These are phyloP conservation scores for Sminthurides aquaticus DNA, from an alignment of 2,888 invertebrate genomes.

Conservation along the genomic window DNA sequence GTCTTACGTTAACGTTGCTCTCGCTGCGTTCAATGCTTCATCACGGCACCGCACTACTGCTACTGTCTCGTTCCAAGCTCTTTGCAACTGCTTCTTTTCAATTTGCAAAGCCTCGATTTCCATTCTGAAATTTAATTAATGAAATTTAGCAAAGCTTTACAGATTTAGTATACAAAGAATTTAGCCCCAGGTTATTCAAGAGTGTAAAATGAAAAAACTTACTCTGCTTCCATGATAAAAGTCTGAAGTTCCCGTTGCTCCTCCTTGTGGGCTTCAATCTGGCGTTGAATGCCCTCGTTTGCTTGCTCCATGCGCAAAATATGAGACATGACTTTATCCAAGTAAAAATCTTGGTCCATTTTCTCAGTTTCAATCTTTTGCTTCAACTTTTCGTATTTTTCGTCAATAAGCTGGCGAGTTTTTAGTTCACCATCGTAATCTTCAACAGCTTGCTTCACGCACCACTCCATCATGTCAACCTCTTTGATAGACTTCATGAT, in stretches of 20 bases:
- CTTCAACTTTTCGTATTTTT: slow-evolving; percentile 38
- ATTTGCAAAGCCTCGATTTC: slow-evolving; percentile 43
- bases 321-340: slow-evolving; percentile 40
- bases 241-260: slow-evolving; percentile 40
- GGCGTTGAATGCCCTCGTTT: slow-evolving; percentile 39
- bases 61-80: slow-evolving; percentile 43
- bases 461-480: slow-evolving; percentile 40
- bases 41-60: slow-evolving; percentile 39
- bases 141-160: too few relatives aligned
- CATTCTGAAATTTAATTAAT: slow-evolving; percentile 26
- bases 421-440: slow-evolving; percentile 41
- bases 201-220: slow-evolving; percentile 13
- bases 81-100: slow-evolving; percentile 40
- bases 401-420: slow-evolving; percentile 37
- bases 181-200: too few relatives aligned
- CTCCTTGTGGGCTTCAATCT: slow-evolving; percentile 40
- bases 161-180: neutral
- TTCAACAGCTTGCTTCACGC: slow-evolving; percentile 35
- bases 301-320: slow-evolving; percentile 41
- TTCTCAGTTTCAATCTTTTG: slow-evolving; percentile 38
- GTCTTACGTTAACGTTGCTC: slow-evolving; percentile 31
- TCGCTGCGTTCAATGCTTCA: slow-evolving; percentile 39
- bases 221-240: slow-evolving; percentile 39
- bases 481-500: slow-evolving; percentile 35
- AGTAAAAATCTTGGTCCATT: slow-evolving; percentile 39